These are phyloP conservation scores for Thryonomys swinderianus DNA, from an alignment of 2,113 vertebrate species.

Conservation along the genomic window DNA sequence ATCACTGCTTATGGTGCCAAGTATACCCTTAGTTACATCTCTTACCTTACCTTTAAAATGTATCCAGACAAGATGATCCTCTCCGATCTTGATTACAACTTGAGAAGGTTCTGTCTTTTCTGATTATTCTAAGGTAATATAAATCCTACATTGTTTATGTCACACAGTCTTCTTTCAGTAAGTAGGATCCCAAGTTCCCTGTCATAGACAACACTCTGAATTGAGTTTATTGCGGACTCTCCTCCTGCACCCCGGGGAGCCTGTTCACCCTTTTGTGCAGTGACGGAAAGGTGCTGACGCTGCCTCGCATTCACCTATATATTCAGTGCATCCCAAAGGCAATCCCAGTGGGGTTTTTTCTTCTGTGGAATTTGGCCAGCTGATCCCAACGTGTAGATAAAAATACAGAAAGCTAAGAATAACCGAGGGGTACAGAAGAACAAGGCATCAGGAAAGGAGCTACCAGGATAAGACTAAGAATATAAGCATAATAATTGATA, in stretches of 20 bases:
- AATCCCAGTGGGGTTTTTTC: neutral
- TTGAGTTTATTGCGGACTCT: conserved; percentile 25
- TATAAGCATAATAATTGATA: neutral
- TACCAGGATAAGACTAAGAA: neutral
- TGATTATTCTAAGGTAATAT: neutral
- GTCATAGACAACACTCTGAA: neutral
- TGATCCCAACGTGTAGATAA: neutral
- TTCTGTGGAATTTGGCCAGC: neutral
- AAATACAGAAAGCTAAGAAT: neutral
- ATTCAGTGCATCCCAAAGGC: neutral
- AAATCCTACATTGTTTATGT: neutral
- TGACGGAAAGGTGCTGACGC: neutral
- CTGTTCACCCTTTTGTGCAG: neutral
- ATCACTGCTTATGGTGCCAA: neutral
- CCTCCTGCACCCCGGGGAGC: neutral
- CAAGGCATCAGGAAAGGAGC: neutral
- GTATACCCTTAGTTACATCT: neutral
- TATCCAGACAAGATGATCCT: neutral
- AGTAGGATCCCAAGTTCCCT: neutral
- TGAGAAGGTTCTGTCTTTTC: neutral
- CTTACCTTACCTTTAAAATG: neutral
- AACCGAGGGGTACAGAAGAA: neutral
- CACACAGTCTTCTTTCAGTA: conserved; percentile 11
- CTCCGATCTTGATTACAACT: neutral
- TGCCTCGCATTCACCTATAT: neutral